Base-by-base conservation (phyloP, 2,113 vertebrate species). In the Erpornis zantholeuca region DNA sequence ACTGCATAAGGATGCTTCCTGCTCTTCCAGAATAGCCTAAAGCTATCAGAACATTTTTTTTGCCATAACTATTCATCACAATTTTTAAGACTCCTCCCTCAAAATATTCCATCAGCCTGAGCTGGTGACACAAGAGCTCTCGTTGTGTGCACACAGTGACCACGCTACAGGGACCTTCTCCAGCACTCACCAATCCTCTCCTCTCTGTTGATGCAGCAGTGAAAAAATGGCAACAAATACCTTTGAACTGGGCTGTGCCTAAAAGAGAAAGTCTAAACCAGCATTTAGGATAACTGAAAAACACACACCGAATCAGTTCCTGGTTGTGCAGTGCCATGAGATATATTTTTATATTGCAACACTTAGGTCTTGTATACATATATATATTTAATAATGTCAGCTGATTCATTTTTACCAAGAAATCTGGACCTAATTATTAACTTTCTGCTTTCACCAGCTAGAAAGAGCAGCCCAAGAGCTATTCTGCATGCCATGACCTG, bases 121-220 rank as follows among this genome's bases (percentile, higher is more conserved):
- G 13, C 9, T 54, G 45, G 14, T 27, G 33, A 18, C 33, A 44
- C 9, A 33, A 2, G 12, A n/a, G 2, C 28, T 53, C 19, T 9
- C 1, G 0, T 27, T 31, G 6, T 15, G 45, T 24, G n/a, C 19
- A 42, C 19, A 17, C 12, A 18, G 27, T 16, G 47, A 11, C 12
- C 6, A 3, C 35, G 36, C 20, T 29, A 45, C 35, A 57, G 33
- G 21, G 59, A 22, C 11, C 8, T 27, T 59, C 27, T 52, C 31
- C 28, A 49, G 10, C 5, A 44, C 15, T n/a, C 56, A 35, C 1
- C 25, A n/a, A 9, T 36, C 29, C 18, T 50, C n/a, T 31, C 22
- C 36, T 57, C 4, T 15, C 13, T 65, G 11, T 23, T 33, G 69
- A 60, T 11, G 12, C 5, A 82, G 31, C 69, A 56, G 31, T 15